phyloP scores from a whole-genome alignment of 1,140 invertebrate genomes.

The Lordiphosa collinella region DNA sequence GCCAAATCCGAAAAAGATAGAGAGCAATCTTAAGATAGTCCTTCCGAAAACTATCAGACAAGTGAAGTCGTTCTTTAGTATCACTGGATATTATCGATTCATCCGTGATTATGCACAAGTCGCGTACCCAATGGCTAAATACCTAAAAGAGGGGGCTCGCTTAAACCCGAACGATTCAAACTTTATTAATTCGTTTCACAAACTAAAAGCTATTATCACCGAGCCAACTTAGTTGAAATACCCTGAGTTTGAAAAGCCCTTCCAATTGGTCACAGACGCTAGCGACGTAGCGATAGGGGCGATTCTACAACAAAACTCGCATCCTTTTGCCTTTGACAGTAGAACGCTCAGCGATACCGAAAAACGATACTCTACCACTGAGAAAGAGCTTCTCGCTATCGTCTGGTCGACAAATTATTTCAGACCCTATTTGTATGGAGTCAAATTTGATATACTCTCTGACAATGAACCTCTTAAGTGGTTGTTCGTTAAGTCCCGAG shows the following conservation, averaged over 20 bases:
- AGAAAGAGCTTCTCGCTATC: no score
- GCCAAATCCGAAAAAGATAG: no score
- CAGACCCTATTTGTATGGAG: no score
- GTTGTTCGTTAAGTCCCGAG: constrained; percentile 80
- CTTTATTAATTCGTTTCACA: constrained; percentile 55
- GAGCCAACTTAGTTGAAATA: no score
- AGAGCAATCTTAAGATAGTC: constrained; percentile 30
- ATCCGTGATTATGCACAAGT: constrained; percentile 47
- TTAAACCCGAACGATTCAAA: constrained; percentile 32
- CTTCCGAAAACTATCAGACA: constrained; percentile 35
- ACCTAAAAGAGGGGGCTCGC: constrained; percentile 22
- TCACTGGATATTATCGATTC: no score
- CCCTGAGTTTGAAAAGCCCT: no score
- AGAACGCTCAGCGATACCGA: no score
- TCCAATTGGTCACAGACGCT: no score
- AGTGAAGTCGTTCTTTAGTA: constrained; percentile 40
- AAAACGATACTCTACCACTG: no score
- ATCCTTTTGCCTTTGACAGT: constrained; percentile 78
- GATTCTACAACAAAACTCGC: constrained; percentile 30
- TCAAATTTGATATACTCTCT: constrained; percentile 80
- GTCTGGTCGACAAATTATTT: no score
- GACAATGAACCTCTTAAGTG: constrained; percentile 81
- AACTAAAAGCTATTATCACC: constrained; percentile 36
- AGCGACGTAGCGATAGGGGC: constrained; percentile 21
- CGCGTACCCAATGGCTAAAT: constrained; percentile 20